A percentile compares a stretch with the other conserved stretches of the same genome.
Conservation (phyloP, 1,140 invertebrate genomes). For the Scaptomyza graminum region DNA sequence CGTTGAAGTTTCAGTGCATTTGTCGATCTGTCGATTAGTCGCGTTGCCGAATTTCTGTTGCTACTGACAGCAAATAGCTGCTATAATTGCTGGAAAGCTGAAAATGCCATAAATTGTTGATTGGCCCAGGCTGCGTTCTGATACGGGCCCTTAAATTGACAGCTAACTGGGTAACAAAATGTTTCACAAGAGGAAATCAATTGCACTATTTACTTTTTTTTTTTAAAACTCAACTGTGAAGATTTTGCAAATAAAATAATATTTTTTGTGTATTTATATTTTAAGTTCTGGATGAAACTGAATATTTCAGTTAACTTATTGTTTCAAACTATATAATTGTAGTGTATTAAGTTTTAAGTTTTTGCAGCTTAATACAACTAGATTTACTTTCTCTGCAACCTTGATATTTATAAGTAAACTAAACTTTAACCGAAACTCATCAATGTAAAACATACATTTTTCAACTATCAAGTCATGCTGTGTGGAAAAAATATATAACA, state of each 20-base stretch:
- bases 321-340: too few species aligned
- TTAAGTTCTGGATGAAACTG: too few species aligned
- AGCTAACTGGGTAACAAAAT: conserved; percentile 14
- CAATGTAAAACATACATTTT: conserved; percentile 10
- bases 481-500: conserved; percentile 28
- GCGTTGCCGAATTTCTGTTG: conserved; percentile 34
- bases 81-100: conserved; percentile 70
- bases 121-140: conserved; percentile 47
- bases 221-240: too few species aligned
- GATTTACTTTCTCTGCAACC: conserved; percentile 4
- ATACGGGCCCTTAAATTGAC: conserved; percentile 29
- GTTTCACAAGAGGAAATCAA: conserved; percentile 67
- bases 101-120: conserved; percentile 70
- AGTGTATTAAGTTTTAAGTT: too few species aligned
- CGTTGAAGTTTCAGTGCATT: conserved; percentile 52
- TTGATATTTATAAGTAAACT: not conserved
- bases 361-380: not conserved
- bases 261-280: too few species aligned
- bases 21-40: conserved; percentile 56
- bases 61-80: conserved; percentile 43
- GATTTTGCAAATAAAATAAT: too few species aligned
- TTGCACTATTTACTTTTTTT: conserved; percentile 36
- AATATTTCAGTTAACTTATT: too few species aligned
- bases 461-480: conserved; percentile 24
- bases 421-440: not conserved